Evolutionary conservation across 2,113 vertebrate species (phyloP), one percentile per base, ranked within the genome.

Genomic region (Oxygymnocypris stewartii): DNA sequence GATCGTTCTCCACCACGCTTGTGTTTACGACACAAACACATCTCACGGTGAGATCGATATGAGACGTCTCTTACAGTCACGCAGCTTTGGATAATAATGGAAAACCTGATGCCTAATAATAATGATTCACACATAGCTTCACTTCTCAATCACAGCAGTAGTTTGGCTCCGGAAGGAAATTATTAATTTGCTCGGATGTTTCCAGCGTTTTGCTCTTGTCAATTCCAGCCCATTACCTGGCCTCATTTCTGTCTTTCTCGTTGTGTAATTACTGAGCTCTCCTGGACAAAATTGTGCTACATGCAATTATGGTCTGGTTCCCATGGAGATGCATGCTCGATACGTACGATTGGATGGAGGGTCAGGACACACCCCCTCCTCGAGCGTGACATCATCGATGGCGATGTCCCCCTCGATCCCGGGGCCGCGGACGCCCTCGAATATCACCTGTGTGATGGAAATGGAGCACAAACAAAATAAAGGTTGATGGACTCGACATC

Each of bases 351-450:
- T 97, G 89, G 95, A 94, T 0, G 96, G 95, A 9, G 96, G 95
- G 93, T 98, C 96, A 91, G 96, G 94, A 92, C 98, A 99, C 92
- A 98, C 97, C 82, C 98, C 97, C 93, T 99, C 98, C 91, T 97
- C 95, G 23, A 99, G 95, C 0, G 96, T 97, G 79, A 99, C 95
- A 4, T 99, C 98, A 54, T 99, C 98, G 1, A 99, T 97, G 85
- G 98, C 98, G n/a, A 99, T 99, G 90, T 99, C 98, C 3, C 98
- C 98, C 92, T 99, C 98, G 3, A 99, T 99, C 18, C 98, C 98
- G 0, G 96, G 96, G 59, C 98, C 98, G 11, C 98, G 95, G 90
- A 99, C 93, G 20, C 98, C 98, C 94, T 99, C 97, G 54, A 99
- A 96, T 84, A 98, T 96, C 81, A 99, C 95, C 98, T 97, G 91